Conservation (phyloP, 1,140 invertebrate species). For the Megalonaias nervosa region DNA sequence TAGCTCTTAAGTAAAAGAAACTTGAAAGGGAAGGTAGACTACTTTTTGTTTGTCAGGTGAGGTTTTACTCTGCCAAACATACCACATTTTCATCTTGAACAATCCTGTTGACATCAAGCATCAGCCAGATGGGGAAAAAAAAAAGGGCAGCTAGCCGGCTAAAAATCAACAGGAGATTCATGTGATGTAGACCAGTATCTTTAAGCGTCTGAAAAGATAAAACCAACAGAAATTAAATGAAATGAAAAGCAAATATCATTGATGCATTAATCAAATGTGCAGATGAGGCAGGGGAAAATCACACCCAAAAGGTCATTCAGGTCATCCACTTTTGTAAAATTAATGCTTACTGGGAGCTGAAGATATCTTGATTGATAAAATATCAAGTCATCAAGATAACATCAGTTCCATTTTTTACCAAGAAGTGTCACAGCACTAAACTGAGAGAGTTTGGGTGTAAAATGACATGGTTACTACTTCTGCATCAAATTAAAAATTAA, state of each 20-base stretch:
- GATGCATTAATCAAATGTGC: too few relatives aligned
- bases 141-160: conserved; percentile 85
- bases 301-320: too few relatives aligned
- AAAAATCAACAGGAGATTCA: conserved; percentile 87
- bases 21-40: not conserved
- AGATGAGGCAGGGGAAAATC: too few relatives aligned
- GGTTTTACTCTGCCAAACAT: conserved; percentile 45
- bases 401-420: too few relatives aligned
- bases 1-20: not conserved
- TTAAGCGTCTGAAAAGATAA: conserved; percentile 80
- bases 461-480: too few relatives aligned
- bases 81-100: conserved; percentile 76
- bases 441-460: too few relatives aligned
- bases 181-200: conserved; percentile 90
- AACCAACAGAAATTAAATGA: conserved; percentile 1
- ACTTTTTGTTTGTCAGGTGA: not conserved
- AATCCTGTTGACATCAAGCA: conserved; percentile 81
- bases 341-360: too few relatives aligned
- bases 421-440: too few relatives aligned
- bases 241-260: not conserved
- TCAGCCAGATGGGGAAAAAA: conserved; percentile 91
- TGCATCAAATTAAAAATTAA: too few relatives aligned
- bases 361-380: too few relatives aligned
- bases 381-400: too few relatives aligned
- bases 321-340: too few relatives aligned